Percentiles rank a stretch among this genome's conserved stretches.
These are phyloP conservation scores for Cebuella pygmaea DNA, from an alignment of 2,797 vertebrate species.

Conservation along the genomic window DNA sequence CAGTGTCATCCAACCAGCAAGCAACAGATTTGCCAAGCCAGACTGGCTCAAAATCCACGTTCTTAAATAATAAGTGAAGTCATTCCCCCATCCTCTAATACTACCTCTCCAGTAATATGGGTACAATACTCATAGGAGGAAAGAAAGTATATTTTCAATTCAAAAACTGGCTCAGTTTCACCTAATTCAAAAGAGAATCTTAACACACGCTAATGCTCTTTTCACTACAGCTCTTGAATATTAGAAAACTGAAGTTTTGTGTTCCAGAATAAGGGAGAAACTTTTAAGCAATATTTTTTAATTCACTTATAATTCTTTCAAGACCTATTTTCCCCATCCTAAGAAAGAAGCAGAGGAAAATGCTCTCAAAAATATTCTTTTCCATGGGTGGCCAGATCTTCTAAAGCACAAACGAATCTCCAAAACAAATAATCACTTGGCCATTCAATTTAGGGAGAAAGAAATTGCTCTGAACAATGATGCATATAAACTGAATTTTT, in stretches of 20 bases:
- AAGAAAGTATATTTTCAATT: background rate
- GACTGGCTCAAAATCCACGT: background rate
- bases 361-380: constrained; percentile 23
- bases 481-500: constrained; percentile 58
- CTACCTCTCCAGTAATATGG: background rate
- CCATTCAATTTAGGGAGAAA: constrained; percentile 21
- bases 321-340: constrained; percentile 26
- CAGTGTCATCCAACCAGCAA: background rate
- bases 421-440: constrained; percentile 60
- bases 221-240: constrained; percentile 30
- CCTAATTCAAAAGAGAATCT: constrained; percentile 10
- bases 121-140: background rate
- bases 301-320: constrained; percentile 40
- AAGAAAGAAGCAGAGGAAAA: background rate
- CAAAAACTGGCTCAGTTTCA: background rate
- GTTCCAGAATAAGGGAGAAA: background rate
- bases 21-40: background rate
- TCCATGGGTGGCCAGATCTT: constrained; percentile 29
- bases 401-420: constrained; percentile 27
- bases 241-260: constrained; percentile 2
- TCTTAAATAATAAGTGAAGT: background rate
- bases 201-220: background rate
- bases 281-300: constrained; percentile 21
- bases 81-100: background rate
- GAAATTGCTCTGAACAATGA: constrained; percentile 63